Evolutionary conservation across 2,113 vertebrate species (phyloP).

Genomic region (Melanocharis versteri): DNA sequence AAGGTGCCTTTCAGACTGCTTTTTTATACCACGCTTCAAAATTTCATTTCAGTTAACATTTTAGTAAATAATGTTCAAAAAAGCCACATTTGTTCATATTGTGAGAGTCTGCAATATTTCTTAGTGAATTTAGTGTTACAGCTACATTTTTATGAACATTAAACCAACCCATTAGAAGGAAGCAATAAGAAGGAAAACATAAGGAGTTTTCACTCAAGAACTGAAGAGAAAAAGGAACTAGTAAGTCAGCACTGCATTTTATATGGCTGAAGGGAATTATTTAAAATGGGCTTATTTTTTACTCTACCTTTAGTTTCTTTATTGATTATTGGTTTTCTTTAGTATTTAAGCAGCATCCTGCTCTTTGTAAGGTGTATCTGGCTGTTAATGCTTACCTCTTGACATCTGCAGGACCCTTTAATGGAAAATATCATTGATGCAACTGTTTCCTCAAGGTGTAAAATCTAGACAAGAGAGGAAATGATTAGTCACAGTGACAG

Average conservation of each 20-base stretch:
- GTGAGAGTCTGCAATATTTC: not conserved
- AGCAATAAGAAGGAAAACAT: not conserved
- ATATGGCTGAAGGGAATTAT: not conserved
- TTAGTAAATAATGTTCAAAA: not conserved
- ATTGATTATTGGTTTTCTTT: slow-evolving; percentile 52
- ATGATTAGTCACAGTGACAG: slow-evolving; percentile 86
- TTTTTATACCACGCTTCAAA: not conserved
- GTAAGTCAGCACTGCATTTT: not conserved
- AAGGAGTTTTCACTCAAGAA: not conserved
- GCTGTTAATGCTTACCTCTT: slow-evolving; percentile 53
- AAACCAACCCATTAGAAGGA: not conserved
- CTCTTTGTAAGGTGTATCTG: slow-evolving; percentile 40
- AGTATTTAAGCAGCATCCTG: not conserved
- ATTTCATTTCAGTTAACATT: not conserved
- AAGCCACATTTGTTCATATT: not conserved
- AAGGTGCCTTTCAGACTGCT: not conserved
- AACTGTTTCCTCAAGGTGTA: slow-evolving; percentile 76
- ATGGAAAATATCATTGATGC: slow-evolving; percentile 74
- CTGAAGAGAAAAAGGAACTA: not conserved
- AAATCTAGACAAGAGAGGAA: slow-evolving; percentile 75
- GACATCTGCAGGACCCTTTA: slow-evolving; percentile 55
- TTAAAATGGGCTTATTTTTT: slow-evolving; percentile 15
- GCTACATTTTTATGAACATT: not conserved
- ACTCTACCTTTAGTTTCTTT: not conserved
- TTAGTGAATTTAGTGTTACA: not conserved